These are phyloP conservation scores for Enchytraeus crypticus DNA, from an alignment of 2,888 invertebrate genomes.

Conservation along the genomic window DNA sequence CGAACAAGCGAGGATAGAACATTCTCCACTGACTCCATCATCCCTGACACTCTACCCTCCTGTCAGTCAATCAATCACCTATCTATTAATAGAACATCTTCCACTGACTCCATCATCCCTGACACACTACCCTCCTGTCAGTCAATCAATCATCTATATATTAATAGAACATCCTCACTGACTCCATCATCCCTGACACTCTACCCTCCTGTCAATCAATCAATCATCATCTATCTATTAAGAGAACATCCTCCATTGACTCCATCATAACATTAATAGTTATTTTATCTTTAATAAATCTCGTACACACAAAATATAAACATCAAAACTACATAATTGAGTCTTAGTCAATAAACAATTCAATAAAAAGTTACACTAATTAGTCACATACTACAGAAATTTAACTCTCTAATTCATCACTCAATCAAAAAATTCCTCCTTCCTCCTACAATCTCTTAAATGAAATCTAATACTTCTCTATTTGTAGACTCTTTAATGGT, in stretches of 20 bases:
- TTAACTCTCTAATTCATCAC: too few relatives aligned
- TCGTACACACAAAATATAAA: too few relatives aligned
- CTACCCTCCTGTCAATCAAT: neutral
- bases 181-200: neutral
- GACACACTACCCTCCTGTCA: neutral
- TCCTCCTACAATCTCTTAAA: too few relatives aligned
- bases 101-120: neutral
- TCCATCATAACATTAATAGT: too few relatives aligned
- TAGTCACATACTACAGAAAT: too few relatives aligned
- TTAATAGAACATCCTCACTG: neutral
- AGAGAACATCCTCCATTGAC: neutral
- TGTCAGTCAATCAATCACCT: neutral
- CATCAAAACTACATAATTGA: too few relatives aligned
- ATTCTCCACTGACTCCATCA: neutral
- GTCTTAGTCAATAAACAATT: too few relatives aligned
- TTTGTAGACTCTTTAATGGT: too few relatives aligned
- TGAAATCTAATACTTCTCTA: too few relatives aligned
- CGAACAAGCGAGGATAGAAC: neutral
- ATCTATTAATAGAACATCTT: neutral
- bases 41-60: neutral
- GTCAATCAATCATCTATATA: neutral
- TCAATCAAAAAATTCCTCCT: too few relatives aligned
- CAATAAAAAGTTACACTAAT: too few relatives aligned
- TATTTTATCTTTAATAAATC: too few relatives aligned
- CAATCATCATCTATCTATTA: neutral